Conservation (phyloP, 2,888 invertebrate genomes). For the Tryphoninae sp. region DNA sequence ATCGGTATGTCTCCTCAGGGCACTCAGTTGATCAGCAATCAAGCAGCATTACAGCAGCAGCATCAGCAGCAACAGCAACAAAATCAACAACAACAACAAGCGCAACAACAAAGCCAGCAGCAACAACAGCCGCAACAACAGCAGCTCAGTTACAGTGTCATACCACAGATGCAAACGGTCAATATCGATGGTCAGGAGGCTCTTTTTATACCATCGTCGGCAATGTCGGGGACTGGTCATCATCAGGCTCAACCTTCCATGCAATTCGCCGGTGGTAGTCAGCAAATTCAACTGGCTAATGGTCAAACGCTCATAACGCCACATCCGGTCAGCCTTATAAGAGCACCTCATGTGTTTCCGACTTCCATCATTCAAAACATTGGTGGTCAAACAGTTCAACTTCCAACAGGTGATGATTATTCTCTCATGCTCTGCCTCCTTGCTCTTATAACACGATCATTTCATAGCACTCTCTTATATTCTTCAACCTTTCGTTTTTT, state of each 20-base stretch:
- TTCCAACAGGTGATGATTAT: conserved; percentile 83
- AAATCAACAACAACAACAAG: conserved; percentile 77
- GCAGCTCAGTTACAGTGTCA: conserved; percentile 82
- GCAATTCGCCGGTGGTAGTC: conserved; percentile 79
- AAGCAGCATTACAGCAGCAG: conserved; percentile 77
- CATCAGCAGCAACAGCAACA: conserved; percentile 82
- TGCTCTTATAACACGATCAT: not conserved
- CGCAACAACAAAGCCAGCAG: conserved; percentile 78
- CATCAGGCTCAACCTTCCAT: conserved; percentile 80
- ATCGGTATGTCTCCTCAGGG: conserved; percentile 67
- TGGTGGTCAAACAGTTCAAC: conserved; percentile 86
- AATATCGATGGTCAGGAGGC: conserved; percentile 97
- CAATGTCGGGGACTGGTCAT: conserved; percentile 83
- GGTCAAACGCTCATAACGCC: conserved; percentile 82
- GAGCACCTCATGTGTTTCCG: conserved; percentile 86
- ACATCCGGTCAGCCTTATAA: conserved; percentile 83
- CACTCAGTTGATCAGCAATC: conserved; percentile 78
- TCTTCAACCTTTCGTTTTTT: not conserved
- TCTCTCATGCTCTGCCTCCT: not conserved
- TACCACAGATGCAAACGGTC: conserved; percentile 94
- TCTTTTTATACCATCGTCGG: conserved; percentile 92
- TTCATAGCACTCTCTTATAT: conserved; percentile 5
- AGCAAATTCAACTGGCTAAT: conserved; percentile 80
- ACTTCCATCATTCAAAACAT: conserved; percentile 89
- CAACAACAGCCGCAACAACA: conserved; percentile 83